Evolutionary conservation across 2,797 vertebrate genomes (phyloP), one percentile per base, ranked within the genome.

Genomic region (Todus mexicanus): DNA sequence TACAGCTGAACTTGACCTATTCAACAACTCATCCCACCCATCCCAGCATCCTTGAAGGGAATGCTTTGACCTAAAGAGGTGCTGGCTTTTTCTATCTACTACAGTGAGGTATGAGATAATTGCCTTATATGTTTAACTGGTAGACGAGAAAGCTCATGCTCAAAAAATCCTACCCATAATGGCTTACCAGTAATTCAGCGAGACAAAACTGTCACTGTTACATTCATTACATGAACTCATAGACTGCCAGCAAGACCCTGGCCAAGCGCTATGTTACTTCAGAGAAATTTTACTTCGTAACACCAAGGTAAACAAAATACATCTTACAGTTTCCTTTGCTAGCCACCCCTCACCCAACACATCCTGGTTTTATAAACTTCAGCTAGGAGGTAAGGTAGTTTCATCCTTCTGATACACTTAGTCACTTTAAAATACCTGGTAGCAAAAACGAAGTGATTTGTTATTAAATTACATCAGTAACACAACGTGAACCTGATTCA

Each of bases 331-430:
- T 82, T 65, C 51, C 45, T 86, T 78, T 81, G 63, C 77, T 76
- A 97, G 94, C 51, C 95, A 66, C 88, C 70, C 73, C 64, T 76
- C 70, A 96, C 72, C 87, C 95, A 87, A 93, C 53, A 84, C 71
- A 95, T 74, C 86, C 87, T 77, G 77, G 71, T 75, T 97, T 97
- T 94, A 95, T 93, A 91, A 96, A 73, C 92, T 96, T 97, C 87
- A 97, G 90, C 68, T 93, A 96, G 65, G 86, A 96, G 38, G 88
- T 93, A 95, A 96, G 77, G n/a, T n/a, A 66, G 33, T 72, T 92
- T 93, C 83, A 94, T 87, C 71, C 75, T 66, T 93, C 74, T 68
- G 43, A 84, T 23, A 37, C 3, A 54, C 9, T 38, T 1, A 5
- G 29, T 93, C 53, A n/a, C 29, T 76, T 91, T 29, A 72, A 45